Evolutionary conservation across 2,113 vertebrate species (phyloP).

Genomic region (Thermophis baileyi): DNA sequence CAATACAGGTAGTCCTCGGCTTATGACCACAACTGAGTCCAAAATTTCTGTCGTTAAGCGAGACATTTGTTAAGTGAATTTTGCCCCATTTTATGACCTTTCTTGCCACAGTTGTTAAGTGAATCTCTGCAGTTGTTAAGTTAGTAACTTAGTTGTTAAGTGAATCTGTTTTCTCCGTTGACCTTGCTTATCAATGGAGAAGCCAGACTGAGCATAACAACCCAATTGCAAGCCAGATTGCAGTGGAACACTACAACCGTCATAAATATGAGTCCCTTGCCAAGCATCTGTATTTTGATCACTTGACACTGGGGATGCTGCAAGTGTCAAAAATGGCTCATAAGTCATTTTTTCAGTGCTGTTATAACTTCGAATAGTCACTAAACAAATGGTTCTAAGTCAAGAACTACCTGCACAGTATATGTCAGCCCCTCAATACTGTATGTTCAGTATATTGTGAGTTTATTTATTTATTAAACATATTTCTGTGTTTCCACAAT

Average conservation of each 20-base stretch:
- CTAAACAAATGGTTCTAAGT: background rate
- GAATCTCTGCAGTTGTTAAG: background rate
- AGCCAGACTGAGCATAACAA: no score
- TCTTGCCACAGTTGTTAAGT: background rate
- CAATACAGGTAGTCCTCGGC: background rate
- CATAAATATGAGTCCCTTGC: background rate
- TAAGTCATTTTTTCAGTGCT: background rate
- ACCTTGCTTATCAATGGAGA: background rate
- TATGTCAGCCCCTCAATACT: background rate
- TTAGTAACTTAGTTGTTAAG: background rate
- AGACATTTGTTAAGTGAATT: background rate
- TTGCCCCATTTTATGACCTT: background rate
- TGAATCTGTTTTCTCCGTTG: background rate
- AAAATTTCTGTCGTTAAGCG: background rate
- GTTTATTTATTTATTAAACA: background rate
- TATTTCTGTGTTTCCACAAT: background rate
- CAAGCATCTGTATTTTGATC: background rate
- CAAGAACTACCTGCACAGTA: background rate
- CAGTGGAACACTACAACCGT: background rate
- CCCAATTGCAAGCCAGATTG: no score
- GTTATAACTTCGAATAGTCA: background rate
- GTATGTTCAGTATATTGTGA: background rate
- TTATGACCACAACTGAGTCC: background rate
- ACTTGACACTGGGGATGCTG: background rate
- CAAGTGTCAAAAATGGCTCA: background rate